phyloP scores from a whole-genome alignment of 2,888 invertebrate species.

The Callinectes sapidus region DNA sequence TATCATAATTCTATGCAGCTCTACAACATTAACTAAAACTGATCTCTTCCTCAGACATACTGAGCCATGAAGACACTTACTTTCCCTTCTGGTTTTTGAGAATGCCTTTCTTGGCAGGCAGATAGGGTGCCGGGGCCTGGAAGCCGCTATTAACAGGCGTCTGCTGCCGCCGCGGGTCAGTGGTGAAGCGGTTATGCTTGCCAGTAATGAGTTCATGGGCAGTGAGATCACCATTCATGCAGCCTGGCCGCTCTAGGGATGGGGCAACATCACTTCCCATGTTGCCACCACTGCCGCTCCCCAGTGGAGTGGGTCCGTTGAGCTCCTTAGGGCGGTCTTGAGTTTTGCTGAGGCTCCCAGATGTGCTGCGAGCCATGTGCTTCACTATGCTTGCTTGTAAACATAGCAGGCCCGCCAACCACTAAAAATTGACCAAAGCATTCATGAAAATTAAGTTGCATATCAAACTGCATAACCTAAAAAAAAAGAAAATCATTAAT shows the following conservation, averaged over 20 bases:
- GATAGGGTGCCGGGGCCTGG: conserved; percentile 54
- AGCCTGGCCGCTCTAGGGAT: conserved; percentile 50
- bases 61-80: conserved; percentile 40
- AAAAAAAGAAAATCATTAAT: neutral
- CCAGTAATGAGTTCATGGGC: conserved; percentile 52
- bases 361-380: conserved; percentile 56
- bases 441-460: neutral
- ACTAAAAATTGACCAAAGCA: conserved; percentile 50
- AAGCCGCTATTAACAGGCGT: conserved; percentile 41
- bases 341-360: conserved; percentile 41
- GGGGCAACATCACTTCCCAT: conserved; percentile 34
- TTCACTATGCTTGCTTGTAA: conserved; percentile 71
- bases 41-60: neutral
- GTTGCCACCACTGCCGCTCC: neutral
- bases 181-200: conserved; percentile 50
- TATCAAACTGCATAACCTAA: neutral
- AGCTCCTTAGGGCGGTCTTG: conserved; percentile 48
- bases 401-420: conserved; percentile 66
- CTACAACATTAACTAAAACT: neutral
- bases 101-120: conserved; percentile 65
- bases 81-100: conserved; percentile 65
- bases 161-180: conserved; percentile 51
- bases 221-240: conserved; percentile 62
- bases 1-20: neutral
- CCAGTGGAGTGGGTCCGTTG: conserved; percentile 50